These are phyloP conservation scores for Lycaena phlaeas DNA, from an alignment of 2,888 invertebrate genomes.

Conservation along the genomic window DNA sequence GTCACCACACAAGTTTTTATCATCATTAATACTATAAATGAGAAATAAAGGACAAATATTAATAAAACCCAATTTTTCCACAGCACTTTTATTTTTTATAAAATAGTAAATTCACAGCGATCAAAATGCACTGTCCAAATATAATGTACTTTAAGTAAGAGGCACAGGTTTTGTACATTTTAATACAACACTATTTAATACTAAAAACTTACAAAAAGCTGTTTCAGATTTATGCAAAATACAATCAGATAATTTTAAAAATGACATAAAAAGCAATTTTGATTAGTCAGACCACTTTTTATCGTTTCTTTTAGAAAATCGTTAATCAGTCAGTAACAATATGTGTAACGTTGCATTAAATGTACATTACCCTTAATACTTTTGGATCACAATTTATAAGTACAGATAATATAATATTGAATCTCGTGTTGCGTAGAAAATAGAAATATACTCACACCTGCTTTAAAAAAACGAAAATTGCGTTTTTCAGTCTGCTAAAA, in stretches of 20 bases:
- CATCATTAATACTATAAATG: too few species aligned
- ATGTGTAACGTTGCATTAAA: background rate
- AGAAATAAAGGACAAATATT: too few species aligned
- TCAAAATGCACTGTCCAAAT: constrained; percentile 1
- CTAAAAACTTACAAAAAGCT: background rate
- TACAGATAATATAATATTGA: constrained; percentile 5
- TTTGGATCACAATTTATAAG: background rate
- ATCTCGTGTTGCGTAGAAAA: constrained; percentile 3
- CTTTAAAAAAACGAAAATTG: constrained; percentile 3
- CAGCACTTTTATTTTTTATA: constrained; percentile 3
- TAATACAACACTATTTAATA: background rate
- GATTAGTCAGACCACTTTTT: too few species aligned
- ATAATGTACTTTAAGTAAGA: background rate
- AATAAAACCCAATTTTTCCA: too few species aligned
- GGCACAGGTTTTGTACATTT: background rate
- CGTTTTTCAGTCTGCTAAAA: too few species aligned
- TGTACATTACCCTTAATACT: too few species aligned
- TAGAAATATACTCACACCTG: constrained; percentile 3
- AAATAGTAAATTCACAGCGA: constrained; percentile 1
- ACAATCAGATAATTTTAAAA: too few species aligned
- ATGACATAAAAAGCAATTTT: too few species aligned
- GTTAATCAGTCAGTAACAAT: background rate
- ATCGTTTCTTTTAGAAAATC: too few species aligned
- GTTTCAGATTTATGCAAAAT: background rate
- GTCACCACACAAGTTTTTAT: too few species aligned